These are phyloP conservation scores for Oscheius onirici DNA, from an alignment of 2,888 invertebrate species.

Conservation along the genomic window DNA sequence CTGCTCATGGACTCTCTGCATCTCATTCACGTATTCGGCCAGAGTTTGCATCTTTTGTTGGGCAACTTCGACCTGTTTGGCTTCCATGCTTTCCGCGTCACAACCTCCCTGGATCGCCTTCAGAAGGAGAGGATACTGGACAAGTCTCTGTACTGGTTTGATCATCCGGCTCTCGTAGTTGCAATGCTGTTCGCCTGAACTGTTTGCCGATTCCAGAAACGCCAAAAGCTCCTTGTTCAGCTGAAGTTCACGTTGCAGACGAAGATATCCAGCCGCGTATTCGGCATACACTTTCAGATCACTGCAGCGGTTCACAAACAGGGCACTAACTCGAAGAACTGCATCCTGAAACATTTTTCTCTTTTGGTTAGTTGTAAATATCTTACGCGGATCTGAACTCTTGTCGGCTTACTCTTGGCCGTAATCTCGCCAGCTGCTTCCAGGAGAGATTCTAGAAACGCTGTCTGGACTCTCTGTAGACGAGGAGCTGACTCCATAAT, in stretches of 20 bases:
- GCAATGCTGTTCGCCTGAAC: slow-evolving; percentile 53
- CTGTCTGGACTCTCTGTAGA: slow-evolving; percentile 45
- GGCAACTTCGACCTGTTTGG: slow-evolving; percentile 52
- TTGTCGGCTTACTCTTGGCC: slow-evolving; percentile 32
- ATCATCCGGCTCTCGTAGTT: slow-evolving; percentile 65
- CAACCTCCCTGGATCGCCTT: slow-evolving; percentile 47
- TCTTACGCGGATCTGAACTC: slow-evolving; percentile 46
- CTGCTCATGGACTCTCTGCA: slow-evolving; percentile 66
- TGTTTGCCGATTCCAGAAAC: slow-evolving; percentile 54
- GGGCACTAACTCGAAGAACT: slow-evolving; percentile 57
- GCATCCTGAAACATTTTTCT: slow-evolving; percentile 48
- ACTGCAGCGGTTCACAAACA: slow-evolving; percentile 63
- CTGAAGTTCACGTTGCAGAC: slow-evolving; percentile 58
- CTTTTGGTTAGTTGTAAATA: neutral
- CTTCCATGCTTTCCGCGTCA: slow-evolving; percentile 44
- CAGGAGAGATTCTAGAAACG: slow-evolving; percentile 46
- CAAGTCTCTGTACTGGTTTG: slow-evolving; percentile 65
- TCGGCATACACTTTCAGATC: slow-evolving; percentile 67
- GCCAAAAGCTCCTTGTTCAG: slow-evolving; percentile 48
- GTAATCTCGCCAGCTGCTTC: slow-evolving; percentile 52
- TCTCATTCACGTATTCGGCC: slow-evolving; percentile 67
- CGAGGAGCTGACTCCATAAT: slow-evolving; percentile 50
- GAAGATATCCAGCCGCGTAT: slow-evolving; percentile 62
- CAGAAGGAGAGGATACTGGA: slow-evolving; percentile 59
- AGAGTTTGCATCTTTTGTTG: slow-evolving; percentile 61